These are phyloP conservation scores for Labia minor DNA, from an alignment of 2,888 invertebrate genomes.

Conservation along the genomic window DNA sequence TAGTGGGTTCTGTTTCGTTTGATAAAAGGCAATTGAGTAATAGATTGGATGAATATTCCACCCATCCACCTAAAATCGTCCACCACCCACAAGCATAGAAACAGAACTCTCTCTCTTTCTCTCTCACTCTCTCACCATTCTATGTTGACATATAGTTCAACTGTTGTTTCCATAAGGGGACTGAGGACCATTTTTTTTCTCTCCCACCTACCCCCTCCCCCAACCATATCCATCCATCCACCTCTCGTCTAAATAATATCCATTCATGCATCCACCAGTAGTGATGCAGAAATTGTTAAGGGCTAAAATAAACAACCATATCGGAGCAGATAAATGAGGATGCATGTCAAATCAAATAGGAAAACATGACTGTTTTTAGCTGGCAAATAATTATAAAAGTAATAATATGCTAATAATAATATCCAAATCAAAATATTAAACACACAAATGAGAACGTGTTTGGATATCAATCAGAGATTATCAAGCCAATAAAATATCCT, in stretches of 20 bases:
- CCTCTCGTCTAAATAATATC: constrained; percentile 13
- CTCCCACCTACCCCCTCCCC: not conserved
- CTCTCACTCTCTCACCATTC: too few relatives aligned
- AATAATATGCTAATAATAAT: constrained; percentile 13
- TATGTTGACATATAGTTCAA: not conserved
- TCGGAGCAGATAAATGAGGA: constrained; percentile 13
- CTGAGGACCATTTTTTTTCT: not conserved
- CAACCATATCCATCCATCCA: too few relatives aligned
- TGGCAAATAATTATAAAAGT: constrained; percentile 13
- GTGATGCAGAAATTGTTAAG: constrained; percentile 13
- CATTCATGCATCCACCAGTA: constrained; percentile 13
- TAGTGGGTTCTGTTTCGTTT: too few relatives aligned
- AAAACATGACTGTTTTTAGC: constrained; percentile 13
- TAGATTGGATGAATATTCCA: too few relatives aligned
- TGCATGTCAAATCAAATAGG: constrained; percentile 13
- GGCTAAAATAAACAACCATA: constrained; percentile 13
- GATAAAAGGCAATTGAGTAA: too few relatives aligned
- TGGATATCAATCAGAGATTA: constrained; percentile 25
- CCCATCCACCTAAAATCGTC: too few relatives aligned
- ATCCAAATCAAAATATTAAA: constrained; percentile 13
- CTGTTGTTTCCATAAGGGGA: constrained; percentile 9
- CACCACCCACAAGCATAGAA: too few relatives aligned
- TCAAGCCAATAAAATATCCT: constrained; percentile 25
- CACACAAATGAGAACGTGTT: constrained; percentile 17
- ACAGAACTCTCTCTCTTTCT: too few relatives aligned